Evolutionary conservation across 2,888 invertebrate genomes (phyloP).

Genomic region (Caenorhabditis parvicauda): DNA sequence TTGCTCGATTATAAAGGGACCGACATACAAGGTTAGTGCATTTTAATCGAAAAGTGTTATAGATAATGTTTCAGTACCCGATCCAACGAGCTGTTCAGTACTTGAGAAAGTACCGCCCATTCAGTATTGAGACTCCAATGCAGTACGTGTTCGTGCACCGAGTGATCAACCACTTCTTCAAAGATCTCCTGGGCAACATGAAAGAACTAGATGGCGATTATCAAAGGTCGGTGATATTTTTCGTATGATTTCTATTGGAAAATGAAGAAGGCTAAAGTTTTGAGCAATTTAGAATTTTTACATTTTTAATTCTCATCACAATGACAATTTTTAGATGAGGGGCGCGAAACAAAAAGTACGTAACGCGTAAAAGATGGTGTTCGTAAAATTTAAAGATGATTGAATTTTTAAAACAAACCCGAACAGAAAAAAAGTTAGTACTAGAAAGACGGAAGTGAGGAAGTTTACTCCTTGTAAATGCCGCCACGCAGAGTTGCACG

Average conservation of each 20-base stretch:
- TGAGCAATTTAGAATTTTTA: background rate
- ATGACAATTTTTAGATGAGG: too few relatives aligned
- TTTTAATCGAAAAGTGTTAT: background rate
- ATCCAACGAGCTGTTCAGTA: constrained; percentile 57
- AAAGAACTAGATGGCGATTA: constrained; percentile 50
- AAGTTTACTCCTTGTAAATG: too few relatives aligned
- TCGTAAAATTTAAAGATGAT: too few relatives aligned
- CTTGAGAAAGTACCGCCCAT: constrained; percentile 51
- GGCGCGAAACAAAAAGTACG: too few relatives aligned
- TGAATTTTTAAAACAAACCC: too few relatives aligned
- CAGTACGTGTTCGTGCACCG: constrained; percentile 45
- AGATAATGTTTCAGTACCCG: constrained; percentile 39
- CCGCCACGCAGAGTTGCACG: too few relatives aligned
- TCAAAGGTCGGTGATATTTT: constrained; percentile 23
- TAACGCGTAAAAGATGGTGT: too few relatives aligned
- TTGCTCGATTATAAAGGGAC: constrained; percentile 50
- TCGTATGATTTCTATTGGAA: background rate
- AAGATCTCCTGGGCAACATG: constrained; percentile 32
- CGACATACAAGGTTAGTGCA: constrained; percentile 51
- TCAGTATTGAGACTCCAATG: constrained; percentile 59
- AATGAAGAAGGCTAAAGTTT: background rate
- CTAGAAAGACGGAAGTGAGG: too few relatives aligned
- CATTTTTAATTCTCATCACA: background rate
- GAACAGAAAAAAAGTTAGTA: too few relatives aligned
- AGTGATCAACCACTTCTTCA: constrained; percentile 50